Conservation (phyloP, 2,797 vertebrate genomes). For the Macrochelys suwanniensis region DNA sequence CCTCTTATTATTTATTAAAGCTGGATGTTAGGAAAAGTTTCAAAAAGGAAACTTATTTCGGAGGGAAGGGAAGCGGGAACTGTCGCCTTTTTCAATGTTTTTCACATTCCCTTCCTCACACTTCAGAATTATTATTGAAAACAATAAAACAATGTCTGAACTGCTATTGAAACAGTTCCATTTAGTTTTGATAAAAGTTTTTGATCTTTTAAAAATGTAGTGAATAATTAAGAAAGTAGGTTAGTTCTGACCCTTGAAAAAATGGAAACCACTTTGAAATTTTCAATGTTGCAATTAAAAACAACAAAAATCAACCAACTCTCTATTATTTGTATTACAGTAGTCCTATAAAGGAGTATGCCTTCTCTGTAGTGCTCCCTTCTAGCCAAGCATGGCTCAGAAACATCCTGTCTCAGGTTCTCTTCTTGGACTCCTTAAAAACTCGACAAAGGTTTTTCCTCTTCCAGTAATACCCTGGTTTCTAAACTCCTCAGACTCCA, state of each 20-base stretch:
- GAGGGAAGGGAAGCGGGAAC: background rate
- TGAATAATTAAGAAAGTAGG: background rate
- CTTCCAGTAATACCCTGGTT: background rate
- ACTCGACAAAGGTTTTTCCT: background rate
- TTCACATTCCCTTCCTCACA: background rate
- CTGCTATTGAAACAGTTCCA: background rate
- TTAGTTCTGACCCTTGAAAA: background rate
- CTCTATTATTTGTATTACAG: background rate
- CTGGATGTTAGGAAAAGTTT: slow-evolving; percentile 30
- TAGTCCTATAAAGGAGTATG: background rate
- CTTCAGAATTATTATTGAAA: background rate
- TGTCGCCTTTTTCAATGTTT: background rate
- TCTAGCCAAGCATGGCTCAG: too few species aligned
- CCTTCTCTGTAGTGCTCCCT: too few species aligned
- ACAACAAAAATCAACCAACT: background rate
- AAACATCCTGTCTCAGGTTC: too few species aligned
- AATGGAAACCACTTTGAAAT: background rate
- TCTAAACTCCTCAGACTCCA: background rate
- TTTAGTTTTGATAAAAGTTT: background rate
- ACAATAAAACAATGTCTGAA: background rate
- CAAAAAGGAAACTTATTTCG: slow-evolving; percentile 24
- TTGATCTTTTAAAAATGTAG: too few species aligned
- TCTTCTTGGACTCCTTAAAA: background rate
- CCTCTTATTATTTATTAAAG: slow-evolving; percentile 14
- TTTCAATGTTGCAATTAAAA: background rate